Evolutionary conservation across 2,113 vertebrate species (phyloP), one percentile per base, ranked within the genome.

Genomic region (Phalacrocorax brasilianus): DNA sequence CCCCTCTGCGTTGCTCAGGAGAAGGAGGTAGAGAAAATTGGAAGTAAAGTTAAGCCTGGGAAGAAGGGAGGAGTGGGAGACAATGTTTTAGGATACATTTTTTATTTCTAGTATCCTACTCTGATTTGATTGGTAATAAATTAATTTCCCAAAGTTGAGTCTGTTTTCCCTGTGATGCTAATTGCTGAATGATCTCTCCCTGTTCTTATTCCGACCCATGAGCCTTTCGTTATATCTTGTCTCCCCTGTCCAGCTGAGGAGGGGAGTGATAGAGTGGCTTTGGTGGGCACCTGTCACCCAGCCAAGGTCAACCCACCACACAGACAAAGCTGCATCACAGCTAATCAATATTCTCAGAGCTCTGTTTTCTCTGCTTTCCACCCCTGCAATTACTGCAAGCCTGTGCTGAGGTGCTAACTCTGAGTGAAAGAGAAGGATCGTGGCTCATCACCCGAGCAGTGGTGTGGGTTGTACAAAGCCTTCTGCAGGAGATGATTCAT

Each of bases 401-500:
- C 0, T 62, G 89, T 26, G 59, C 86, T 7, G 3, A 74, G 58
- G 67, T 45, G 24, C 33, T 67, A 74, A 18, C 45, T 65, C 2
- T 4, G 15, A 77, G 79, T 3, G 45, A 45, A 30, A 35, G 56
- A 91, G 49, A 63, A 86, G 76, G 50, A 86, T 71, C 0, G 0
- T 16, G 83, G 89, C 55, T 95, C 56, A 0, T 42, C 89, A 67
- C 72, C 86, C 5, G 0, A 86, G 93, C 72, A 56, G 59, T 3
- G 2, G 21, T 40, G 93, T 78, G 86, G 89, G 89, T 40, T 94
- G 73, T 35, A 35, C 70, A 55, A 47, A 89, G 26, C 47, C 73
- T 91, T 52, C 84, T 72, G 52, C 8, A 65, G 52, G 76, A 72
- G 33, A 72, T 94, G 93, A 95, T 89, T 91, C 93, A 84, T 87